A percentile compares a stretch with the other conserved stretches of the same genome.
These are phyloP conservation scores for Melitaea cinxia DNA, from an alignment of 1,140 invertebrate genomes.

Conservation along the genomic window DNA sequence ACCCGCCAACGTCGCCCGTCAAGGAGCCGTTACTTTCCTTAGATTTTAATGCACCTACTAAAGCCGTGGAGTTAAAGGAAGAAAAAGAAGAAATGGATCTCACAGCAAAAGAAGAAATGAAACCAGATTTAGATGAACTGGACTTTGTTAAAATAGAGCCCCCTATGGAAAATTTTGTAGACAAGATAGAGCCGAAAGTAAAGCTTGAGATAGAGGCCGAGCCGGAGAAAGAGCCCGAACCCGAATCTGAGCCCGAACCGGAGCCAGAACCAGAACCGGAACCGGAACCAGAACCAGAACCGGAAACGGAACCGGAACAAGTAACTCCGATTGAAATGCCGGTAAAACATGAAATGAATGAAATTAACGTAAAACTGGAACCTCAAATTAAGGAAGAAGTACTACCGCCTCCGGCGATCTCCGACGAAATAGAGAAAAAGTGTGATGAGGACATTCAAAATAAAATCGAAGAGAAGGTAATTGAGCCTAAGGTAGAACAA, in stretches of 20 bases:
- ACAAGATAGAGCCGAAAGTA: conserved; percentile 35
- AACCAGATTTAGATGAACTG: conserved; percentile 70
- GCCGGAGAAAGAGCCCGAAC: conserved; percentile 1
- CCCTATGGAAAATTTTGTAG: conserved; percentile 40
- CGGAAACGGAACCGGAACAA: conserved; percentile 38
- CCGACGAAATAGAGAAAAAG: conserved; percentile 38
- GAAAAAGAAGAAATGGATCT: conserved; percentile 61
- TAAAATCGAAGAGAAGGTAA: conserved; percentile 44
- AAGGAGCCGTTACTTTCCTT: conserved; percentile 54
- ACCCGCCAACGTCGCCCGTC: conserved; percentile 60
- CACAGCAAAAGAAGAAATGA: conserved; percentile 72
- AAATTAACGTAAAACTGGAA: conserved; percentile 44
- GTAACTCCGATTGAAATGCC: conserved; percentile 1
- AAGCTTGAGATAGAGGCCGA: conserved; percentile 25
- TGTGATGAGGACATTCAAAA: too few species aligned
- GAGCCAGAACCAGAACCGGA: conserved; percentile 36
- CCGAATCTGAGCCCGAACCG: conserved; percentile 1
- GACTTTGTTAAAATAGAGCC: conserved; percentile 66
- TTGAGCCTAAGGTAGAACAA: conserved; percentile 50
- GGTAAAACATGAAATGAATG: too few species aligned
- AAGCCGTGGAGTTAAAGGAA: conserved; percentile 57
- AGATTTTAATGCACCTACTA: conserved; percentile 53
- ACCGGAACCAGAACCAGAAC: conserved; percentile 26
- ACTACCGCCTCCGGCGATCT: conserved; percentile 10
- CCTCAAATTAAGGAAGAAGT: conserved; percentile 32